Base-by-base conservation (phyloP, 2,113 vertebrate genomes). In the Sakesphorus luctuosus region DNA sequence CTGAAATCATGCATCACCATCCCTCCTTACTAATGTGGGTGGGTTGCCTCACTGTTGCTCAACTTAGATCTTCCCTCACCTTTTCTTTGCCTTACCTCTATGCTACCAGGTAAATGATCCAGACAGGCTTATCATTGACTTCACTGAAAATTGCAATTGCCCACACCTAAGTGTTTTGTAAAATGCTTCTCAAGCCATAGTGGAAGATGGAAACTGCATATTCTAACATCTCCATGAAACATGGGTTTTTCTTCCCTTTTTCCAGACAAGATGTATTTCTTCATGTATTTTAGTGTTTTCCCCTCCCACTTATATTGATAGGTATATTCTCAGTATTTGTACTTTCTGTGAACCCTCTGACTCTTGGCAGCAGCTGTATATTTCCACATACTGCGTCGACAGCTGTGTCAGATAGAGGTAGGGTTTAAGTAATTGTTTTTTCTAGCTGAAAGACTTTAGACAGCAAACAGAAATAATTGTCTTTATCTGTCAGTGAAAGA, bases 361-460 rank as follows among this genome's bases (percentile, higher is more conserved):
- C 74, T 78, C 75, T 67, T 91, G 75, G 56, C 72, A 94, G 75
- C 31, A 80, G 28, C 74, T 68, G 16, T 67, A 80, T 62, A 72
- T 95, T 96, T 88, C 76, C 71, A 76, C 9, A 24, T 79, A 77
- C 28, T 96, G 21, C 25, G 8, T 95, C 86, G 94, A 81, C 56
- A 84, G 36, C 38, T 87, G 47, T 88, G 71, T 93, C 87, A 91
- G 66, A 68, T 1, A 4, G 79, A 95, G 69, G 49, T 40, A 94
- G 58, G 63, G 19, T 83, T 88, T 73, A 95, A 94, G 71, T 40
- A 55, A 86, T 67, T 84, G 71, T 73, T 96, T 89, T 68, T 68
- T n/a, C 67, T 77, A 96, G 47, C 53, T 74, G 52, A 82, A 84
- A 83, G 46, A 61, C 80, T 95, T 81, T 63, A 89, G 86, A 78